Evolutionary conservation across 2,113 vertebrate species (phyloP).

Genomic region (Nesoenas mayeri): DNA sequence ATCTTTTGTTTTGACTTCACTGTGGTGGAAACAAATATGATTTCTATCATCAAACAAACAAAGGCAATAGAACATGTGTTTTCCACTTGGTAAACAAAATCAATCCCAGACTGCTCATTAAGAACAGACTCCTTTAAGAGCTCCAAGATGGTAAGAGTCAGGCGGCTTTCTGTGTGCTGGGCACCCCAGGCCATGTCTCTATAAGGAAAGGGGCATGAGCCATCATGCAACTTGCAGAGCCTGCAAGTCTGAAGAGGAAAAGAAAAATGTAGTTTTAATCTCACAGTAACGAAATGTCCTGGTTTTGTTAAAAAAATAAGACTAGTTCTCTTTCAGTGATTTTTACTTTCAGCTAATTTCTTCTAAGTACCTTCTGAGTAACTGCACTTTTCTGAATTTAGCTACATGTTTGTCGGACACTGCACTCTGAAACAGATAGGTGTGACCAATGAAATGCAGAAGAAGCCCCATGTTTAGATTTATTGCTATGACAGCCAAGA

Average conservation of each 20-base stretch:
- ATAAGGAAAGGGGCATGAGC: not conserved
- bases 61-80: slow-evolving; percentile 53
- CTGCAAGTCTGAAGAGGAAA: not conserved
- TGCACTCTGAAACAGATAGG: too few species aligned
- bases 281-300: not conserved
- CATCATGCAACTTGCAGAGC: not conserved
- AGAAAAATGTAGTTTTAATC: not conserved
- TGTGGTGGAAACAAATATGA: slow-evolving; percentile 39
- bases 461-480: too few species aligned
- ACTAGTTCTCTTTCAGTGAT: too few species aligned
- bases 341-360: too few species aligned
- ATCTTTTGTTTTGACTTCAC: slow-evolving; percentile 43
- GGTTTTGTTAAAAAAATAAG: too few species aligned
- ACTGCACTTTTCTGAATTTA: too few species aligned
- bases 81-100: slow-evolving; percentile 51
- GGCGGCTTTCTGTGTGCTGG: not conserved
- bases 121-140: slow-evolving; percentile 3
- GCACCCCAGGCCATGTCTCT: not conserved
- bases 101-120: slow-evolving; percentile 7
- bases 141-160: not conserved
- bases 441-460: too few species aligned
- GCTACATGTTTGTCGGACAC: too few species aligned
- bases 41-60: slow-evolving; percentile 28
- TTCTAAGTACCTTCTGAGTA: too few species aligned
- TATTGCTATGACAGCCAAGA: too few species aligned